Evolutionary conservation across 2,113 vertebrate species (phyloP), one percentile per base, ranked within the genome.

Genomic region (Anser cygnoides): DNA sequence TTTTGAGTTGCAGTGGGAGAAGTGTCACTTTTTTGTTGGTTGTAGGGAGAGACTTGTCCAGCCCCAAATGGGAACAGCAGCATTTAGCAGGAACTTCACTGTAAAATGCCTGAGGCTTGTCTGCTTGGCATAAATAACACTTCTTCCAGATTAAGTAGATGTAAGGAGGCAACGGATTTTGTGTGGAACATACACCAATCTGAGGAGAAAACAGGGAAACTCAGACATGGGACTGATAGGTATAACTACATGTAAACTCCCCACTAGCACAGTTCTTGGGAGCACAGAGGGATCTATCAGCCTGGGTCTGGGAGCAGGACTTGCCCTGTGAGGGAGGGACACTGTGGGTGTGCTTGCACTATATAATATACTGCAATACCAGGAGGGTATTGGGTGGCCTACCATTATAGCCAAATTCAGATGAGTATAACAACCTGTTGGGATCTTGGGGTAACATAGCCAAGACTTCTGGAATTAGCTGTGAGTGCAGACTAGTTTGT

Each of bases 401-500:
- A 3, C 55, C 3, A 2, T 22, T 65, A n/a, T 57, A 41, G 7
- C 16, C 14, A 25, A 41, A 44, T 57, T 77, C 33, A 28, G 65
- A 23, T n/a, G 33, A 70, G 35, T 23, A 13, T 37, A 41, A 26
- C 5, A 76, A 31, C 54, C 54, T 33, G 11, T 33, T 6, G 4
- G 13, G n/a, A 55, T 70, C 63, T 73, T 1, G 0, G 50, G 15
- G 10, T 37, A 26, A 52, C 0, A 0, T 73, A 65, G 9, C 37
- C 49, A 9, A 7, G n/a, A 15, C 28, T 76, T 89, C 55, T 65
- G 39, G 59, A 84, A 80, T 49, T 49, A 70, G 21, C 55, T 70
- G 39, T 57, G 63, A 63, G 18, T 57, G 31, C 35, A 28, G 3
- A 43, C 14, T 21, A 28, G 18, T 44, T 44, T 29, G 11, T 77